A percentile compares a stretch with the other conserved stretches of the same genome.
Evolutionary conservation across 2,888 invertebrate genomes (phyloP).

Genomic region (Podabrus alpinus): DNA sequence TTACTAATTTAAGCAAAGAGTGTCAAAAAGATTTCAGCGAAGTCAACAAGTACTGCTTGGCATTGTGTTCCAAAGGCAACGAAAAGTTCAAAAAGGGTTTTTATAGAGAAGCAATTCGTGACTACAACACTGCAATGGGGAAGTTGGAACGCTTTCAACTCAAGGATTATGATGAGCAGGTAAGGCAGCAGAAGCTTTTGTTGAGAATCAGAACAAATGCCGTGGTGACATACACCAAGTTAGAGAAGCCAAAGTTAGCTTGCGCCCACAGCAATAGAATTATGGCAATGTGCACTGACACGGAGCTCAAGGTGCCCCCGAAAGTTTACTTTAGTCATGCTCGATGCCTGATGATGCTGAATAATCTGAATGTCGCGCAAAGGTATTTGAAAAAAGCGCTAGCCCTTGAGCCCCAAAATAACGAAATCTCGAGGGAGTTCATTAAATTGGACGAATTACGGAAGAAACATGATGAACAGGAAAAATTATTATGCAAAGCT

Average conservation of each 20-base stretch:
- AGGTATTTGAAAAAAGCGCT: slow-evolving; percentile 61
- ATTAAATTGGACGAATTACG: slow-evolving; percentile 53
- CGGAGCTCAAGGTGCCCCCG: neutral
- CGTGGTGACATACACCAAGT: slow-evolving; percentile 70
- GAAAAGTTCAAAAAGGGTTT: slow-evolving; percentile 62
- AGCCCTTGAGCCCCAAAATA: slow-evolving; percentile 59
- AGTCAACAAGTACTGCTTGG: slow-evolving; percentile 63
- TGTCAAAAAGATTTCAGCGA: slow-evolving; percentile 65
- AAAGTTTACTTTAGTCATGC: neutral
- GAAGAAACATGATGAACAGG: slow-evolving; percentile 36
- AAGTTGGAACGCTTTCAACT: slow-evolving; percentile 70
- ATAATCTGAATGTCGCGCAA: slow-evolving; percentile 58
- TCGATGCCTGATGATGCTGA: slow-evolving; percentile 10
- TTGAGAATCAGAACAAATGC: slow-evolving; percentile 73
- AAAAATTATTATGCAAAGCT: neutral
- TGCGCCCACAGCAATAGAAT: slow-evolving; percentile 67
- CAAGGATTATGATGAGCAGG: slow-evolving; percentile 68
- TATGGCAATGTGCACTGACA: slow-evolving; percentile 57
- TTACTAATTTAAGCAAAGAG: slow-evolving; percentile 55
- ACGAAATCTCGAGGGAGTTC: slow-evolving; percentile 62
- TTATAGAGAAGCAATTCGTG: slow-evolving; percentile 54
- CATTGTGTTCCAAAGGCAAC: slow-evolving; percentile 67
- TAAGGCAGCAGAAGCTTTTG: slow-evolving; percentile 64
- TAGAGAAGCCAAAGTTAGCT: slow-evolving; percentile 64
- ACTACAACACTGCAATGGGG: slow-evolving; percentile 66